phyloP scores from a whole-genome alignment of 37 sponge, comb jelly and placozoan species.

The Aphrocallistes beatrix region DNA sequence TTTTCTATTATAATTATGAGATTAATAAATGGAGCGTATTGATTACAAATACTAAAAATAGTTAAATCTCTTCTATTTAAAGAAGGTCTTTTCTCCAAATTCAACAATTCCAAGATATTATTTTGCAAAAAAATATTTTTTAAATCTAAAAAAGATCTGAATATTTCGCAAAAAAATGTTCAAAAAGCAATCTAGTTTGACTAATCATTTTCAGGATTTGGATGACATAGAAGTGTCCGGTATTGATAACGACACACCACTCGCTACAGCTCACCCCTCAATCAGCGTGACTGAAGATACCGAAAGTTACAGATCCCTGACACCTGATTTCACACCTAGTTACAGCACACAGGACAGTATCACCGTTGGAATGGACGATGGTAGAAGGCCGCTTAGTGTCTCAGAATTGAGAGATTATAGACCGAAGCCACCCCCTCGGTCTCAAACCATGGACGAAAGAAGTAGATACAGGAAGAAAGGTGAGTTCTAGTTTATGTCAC shows the following conservation, averaged over 20 bases:
- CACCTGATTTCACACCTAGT: not conserved
- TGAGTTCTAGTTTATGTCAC: not conserved
- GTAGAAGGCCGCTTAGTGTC: not conserved
- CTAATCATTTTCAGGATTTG: not conserved
- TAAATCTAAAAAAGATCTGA: too few relatives aligned
- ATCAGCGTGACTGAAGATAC: not conserved
- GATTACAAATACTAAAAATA: too few relatives aligned
- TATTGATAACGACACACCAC: not conserved
- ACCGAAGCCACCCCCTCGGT: not conserved
- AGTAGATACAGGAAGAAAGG: not conserved
- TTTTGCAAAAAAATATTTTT: too few relatives aligned
- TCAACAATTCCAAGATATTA: too few relatives aligned
- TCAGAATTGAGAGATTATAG: not conserved
- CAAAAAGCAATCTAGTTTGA: too few relatives aligned
- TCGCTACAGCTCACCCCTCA: not conserved
- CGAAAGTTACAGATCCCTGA: not conserved
- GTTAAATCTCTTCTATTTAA: too few relatives aligned
- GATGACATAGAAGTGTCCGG: not conserved
- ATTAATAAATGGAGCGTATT: too few relatives aligned
- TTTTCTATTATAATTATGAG: too few relatives aligned
- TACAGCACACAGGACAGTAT: not conserved
- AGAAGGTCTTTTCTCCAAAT: too few relatives aligned
- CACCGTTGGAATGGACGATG: not conserved
- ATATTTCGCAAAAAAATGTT: too few relatives aligned
- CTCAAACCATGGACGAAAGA: not conserved